Percentiles rank a stretch among this genome's conserved stretches.
Conservation (phyloP, 2,888 invertebrate species). For the Teinopalpus imperialis region DNA sequence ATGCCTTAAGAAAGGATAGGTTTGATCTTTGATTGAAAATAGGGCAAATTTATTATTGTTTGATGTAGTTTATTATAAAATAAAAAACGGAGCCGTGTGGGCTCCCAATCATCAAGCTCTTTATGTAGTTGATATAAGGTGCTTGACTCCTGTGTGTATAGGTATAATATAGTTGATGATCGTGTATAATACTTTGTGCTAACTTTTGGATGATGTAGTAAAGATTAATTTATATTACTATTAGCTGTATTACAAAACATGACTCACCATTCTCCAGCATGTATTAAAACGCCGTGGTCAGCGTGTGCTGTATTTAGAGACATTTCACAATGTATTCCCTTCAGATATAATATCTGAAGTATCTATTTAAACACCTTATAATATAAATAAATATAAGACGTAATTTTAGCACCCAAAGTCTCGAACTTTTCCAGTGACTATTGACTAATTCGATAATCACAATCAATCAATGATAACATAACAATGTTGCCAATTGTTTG, state of each 20-base stretch:
- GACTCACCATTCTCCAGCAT: slow-evolving; percentile 97
- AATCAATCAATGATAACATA: slow-evolving; percentile 18
- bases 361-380: slow-evolving; percentile 2
- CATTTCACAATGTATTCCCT: slow-evolving; percentile 79
- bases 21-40: no score
- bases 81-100: no score
- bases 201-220: no score
- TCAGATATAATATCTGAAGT: slow-evolving; percentile 9
- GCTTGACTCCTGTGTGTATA: no score
- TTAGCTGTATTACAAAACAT: slow-evolving; percentile 37
- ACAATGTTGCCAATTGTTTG: slow-evolving; percentile 26
- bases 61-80: no score
- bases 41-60: no score
- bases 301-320: slow-evolving; percentile 98
- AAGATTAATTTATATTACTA: no score
- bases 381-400: slow-evolving; percentile 1
- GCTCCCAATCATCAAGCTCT: no score
- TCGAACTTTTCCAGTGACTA: slow-evolving; percentile 11
- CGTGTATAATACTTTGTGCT: no score
- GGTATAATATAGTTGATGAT: no score
- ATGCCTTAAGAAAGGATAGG: no score
- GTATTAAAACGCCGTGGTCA: slow-evolving; percentile 96
- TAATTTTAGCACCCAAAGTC: slow-evolving; percentile 10
- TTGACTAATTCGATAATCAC: slow-evolving; percentile 1
- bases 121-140: no score